These are phyloP conservation scores for Tor tambroides DNA, from an alignment of 2,113 vertebrate species.

Conservation along the genomic window DNA sequence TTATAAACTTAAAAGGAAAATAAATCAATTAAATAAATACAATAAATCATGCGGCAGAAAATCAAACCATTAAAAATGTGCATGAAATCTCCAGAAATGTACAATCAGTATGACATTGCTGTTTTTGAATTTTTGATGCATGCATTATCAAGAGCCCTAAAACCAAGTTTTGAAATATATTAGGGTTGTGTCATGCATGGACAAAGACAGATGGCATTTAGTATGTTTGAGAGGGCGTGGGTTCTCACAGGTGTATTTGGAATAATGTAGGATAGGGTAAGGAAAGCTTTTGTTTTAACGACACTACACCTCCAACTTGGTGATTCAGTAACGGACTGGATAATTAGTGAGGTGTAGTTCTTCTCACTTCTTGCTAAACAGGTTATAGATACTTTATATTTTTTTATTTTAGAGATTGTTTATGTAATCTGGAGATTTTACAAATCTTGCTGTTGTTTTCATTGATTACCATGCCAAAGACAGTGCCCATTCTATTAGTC, in stretches of 20 bases:
- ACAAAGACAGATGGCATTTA: neutral
- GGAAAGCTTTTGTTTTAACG: neutral
- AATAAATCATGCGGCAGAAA: neutral
- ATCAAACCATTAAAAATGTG: neutral
- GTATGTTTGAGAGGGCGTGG: neutral
- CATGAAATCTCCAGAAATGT: neutral
- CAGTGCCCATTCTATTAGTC: neutral
- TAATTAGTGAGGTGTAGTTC: neutral
- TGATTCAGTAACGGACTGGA: neutral
- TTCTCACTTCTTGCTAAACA: neutral
- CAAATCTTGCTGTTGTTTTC: neutral
- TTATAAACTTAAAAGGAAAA: too few relatives aligned
- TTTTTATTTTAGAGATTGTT: neutral
- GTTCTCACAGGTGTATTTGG: neutral
- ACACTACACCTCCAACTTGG: neutral
- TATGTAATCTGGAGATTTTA: neutral
- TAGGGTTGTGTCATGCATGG: neutral
- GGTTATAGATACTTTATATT: neutral
- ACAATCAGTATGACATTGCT: neutral
- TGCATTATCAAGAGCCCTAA: neutral
- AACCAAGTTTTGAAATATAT: neutral
- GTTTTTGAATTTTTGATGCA: neutral
- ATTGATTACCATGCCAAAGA: neutral
- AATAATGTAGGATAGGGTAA: neutral
- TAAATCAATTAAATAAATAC: too few relatives aligned